phyloP scores from a whole-genome alignment of 1,140 invertebrate species.

The Melipona quadrifasciata region DNA sequence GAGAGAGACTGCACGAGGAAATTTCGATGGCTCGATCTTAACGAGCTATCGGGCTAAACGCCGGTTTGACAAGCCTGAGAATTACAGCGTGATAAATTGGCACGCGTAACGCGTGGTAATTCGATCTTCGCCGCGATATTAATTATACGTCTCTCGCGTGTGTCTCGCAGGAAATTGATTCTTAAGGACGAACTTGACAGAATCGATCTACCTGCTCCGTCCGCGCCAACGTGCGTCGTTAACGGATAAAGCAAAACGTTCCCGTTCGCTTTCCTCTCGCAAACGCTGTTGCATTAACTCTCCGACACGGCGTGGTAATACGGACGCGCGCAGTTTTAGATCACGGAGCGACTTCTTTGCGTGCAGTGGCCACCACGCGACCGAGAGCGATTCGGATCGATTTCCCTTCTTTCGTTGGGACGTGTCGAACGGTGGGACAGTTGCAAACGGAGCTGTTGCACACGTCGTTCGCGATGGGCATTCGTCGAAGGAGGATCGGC shows the following conservation, averaged over 20 bases:
- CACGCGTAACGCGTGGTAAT: not conserved
- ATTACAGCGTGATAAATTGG: not conserved
- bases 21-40: constrained; percentile 8
- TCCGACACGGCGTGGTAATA: too few species aligned
- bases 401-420: not conserved
- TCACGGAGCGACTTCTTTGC: too few species aligned
- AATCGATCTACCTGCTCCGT: not conserved
- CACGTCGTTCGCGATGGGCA: not conserved
- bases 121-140: not conserved
- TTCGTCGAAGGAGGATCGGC: not conserved
- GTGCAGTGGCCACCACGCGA: too few species aligned
- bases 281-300: not conserved
- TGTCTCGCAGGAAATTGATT: not conserved
- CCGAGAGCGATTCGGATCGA: not conserved
- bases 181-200: not conserved
- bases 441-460: not conserved
- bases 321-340: too few species aligned
- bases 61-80: not conserved
- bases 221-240: not conserved
- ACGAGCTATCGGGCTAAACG: not conserved
- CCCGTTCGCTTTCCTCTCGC: too few species aligned
- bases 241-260: not conserved
- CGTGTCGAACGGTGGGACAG: not conserved
- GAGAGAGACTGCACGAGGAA: not conserved
- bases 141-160: not conserved